A percentile compares a stretch with the other conserved stretches of the same genome.
Conservation (phyloP, 2,797 vertebrate species). For the Lagodon rhomboides region DNA sequence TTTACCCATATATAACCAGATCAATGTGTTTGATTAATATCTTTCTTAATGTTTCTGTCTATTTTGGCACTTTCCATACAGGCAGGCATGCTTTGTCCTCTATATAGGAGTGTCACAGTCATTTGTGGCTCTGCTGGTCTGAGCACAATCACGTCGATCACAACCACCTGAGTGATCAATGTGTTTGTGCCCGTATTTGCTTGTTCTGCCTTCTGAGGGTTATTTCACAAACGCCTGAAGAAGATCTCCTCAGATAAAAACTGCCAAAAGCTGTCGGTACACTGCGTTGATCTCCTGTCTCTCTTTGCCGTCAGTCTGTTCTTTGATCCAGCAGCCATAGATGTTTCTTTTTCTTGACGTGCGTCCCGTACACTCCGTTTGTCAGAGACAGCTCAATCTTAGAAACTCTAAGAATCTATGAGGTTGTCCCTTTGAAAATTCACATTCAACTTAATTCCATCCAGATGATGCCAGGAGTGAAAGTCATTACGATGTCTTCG, state of each 20-base stretch:
- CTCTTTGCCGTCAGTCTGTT: neutral
- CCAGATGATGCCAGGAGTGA: neutral
- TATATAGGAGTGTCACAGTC: neutral
- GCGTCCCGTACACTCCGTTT: neutral
- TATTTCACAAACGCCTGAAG: neutral
- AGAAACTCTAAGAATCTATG: neutral
- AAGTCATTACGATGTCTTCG: constrained; percentile 38
- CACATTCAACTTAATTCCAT: constrained; percentile 22
- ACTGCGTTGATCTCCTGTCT: neutral
- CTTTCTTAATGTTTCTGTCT: too few species aligned
- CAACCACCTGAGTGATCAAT: neutral
- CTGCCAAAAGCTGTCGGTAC: neutral
- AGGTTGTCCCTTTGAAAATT: constrained; percentile 3
- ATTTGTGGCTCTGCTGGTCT: neutral
- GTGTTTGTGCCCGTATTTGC: neutral
- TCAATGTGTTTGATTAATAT: neutral
- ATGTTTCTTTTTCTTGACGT: neutral
- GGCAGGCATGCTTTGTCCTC: neutral
- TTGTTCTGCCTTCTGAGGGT: neutral
- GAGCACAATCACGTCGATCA: neutral
- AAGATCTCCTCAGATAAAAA: too few species aligned
- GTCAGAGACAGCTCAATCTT: neutral
- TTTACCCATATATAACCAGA: neutral
- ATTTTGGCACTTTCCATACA: neutral
- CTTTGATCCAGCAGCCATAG: neutral